Base-by-base conservation (phyloP, 2,888 invertebrate species). In the Baronia brevicornis region DNA sequence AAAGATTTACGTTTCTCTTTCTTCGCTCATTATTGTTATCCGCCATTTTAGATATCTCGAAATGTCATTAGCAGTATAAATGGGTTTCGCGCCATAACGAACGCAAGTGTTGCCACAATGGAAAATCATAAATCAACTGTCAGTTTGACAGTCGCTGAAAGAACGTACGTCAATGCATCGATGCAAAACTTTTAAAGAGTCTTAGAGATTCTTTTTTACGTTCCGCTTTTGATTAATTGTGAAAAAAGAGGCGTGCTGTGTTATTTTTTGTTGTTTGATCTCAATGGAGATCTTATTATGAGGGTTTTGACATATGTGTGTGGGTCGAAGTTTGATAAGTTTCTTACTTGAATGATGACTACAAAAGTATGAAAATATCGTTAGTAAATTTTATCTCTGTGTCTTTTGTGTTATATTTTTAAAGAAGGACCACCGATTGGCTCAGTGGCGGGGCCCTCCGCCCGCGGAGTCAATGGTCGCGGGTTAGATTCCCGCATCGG, bases 101-200 rank as follows among this genome's bases (percentile, higher is more conserved):
- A 69, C 62, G 60, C 56, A 53, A 65, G 67, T 67, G 68, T 50
- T 70, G 70, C 75, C 64, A 77, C 78, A 79, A 79, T 71, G 69
- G 69, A 54, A 62, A 65, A 73, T 62, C 72, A 79, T 80, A 80
- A 80, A 80, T 80, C 78, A 79, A 53, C 61, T 68, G 78, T 77
- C 78, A 77, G 52, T 73, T 67, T 74, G 79, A 75, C 77, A 78
- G 69, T 62, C 54, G 74, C 65, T 80, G 79, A 80, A 79, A 79
- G 69, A 66, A 72, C 65, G 64, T 54, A 53, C 70, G 68, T 78
- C 77, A 75, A 75, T 80, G 78, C 78, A 70, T 74, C 68, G 77
- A 68, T 74, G 77, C 78, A 71, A 67, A 71, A 73, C 61, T 75
- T 77, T 77, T 72, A 65, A 57, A 54, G 65, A 64, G 56, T 67